A percentile compares a stretch with the other conserved stretches of the same genome.
phyloP scores from a whole-genome alignment of 2,113 vertebrate genomes.

The Poeciliopsis retropinna region DNA sequence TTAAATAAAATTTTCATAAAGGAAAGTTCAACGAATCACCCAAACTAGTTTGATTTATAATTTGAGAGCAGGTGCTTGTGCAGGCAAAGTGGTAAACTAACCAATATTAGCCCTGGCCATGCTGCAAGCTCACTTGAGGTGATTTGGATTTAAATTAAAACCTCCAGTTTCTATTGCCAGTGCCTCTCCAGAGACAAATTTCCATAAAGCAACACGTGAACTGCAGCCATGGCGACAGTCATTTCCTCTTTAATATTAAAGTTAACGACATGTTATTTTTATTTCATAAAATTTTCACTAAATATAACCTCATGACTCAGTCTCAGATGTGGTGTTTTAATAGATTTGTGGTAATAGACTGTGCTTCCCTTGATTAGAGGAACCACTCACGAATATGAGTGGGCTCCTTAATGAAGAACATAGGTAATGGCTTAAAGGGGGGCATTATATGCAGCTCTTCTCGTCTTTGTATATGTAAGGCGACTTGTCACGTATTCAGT shows the following conservation, averaged over 20 bases:
- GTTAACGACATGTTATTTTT: constrained; percentile 6
- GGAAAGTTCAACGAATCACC: neutral
- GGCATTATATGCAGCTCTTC: constrained; percentile 38
- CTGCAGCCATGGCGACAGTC: neutral
- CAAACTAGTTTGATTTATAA: neutral
- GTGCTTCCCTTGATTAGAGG: constrained; percentile 39
- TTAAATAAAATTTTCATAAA: too few relatives aligned
- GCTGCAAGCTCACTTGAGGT: neutral
- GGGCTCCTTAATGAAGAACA: constrained; percentile 41
- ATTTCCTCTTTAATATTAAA: neutral
- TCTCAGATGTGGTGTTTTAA: constrained; percentile 51
- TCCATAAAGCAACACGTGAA: neutral
- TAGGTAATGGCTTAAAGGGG: constrained; percentile 43
- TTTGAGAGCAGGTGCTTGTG: neutral
- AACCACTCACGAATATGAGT: constrained; percentile 11
- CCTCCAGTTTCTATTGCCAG: neutral
- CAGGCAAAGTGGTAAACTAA: constrained; percentile 3
- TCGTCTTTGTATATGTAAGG: constrained; percentile 26
- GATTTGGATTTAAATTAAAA: neutral
- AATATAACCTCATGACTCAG: constrained; percentile 3
- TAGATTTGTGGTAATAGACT: constrained; percentile 45
- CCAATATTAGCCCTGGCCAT: neutral
- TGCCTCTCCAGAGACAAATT: constrained; percentile 3
- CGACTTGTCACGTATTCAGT: constrained; percentile 19
- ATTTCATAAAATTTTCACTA: constrained; percentile 9